These are phyloP conservation scores for Bombus huntii DNA, from an alignment of 1,140 invertebrate genomes.

Conservation along the genomic window DNA sequence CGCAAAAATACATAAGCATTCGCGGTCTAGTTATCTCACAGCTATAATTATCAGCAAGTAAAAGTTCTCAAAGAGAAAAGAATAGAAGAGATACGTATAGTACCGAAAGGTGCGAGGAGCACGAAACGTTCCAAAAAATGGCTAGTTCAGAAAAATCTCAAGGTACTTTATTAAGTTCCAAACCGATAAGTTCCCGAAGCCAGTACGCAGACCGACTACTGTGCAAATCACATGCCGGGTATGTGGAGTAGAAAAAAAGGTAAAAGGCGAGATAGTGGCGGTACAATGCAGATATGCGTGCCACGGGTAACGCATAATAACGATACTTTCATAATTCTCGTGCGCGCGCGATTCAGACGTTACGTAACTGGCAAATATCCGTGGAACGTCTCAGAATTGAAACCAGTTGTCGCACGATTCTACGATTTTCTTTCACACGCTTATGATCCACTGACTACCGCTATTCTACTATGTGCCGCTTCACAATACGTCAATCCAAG, in stretches of 20 bases:
- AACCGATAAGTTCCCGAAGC: not conserved
- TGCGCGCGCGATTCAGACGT: slow-evolving; percentile 48
- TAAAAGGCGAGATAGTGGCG: slow-evolving; percentile 21
- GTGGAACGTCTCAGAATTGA: slow-evolving; percentile 22
- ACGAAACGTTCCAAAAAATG: not conserved
- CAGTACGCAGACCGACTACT: not conserved
- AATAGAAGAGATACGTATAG: not conserved
- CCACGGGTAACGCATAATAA: slow-evolving; percentile 46
- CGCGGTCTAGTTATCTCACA: no score
- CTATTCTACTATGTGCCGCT: not conserved
- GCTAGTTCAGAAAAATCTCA: not conserved
- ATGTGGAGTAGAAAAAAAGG: slow-evolving; percentile 45
- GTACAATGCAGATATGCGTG: slow-evolving; percentile 47
- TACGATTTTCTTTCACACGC: not conserved
- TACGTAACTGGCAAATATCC: slow-evolving; percentile 42
- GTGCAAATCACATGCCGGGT: slow-evolving; percentile 50
- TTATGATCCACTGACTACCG: not conserved
- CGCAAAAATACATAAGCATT: no score
- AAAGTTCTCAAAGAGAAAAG: not conserved
- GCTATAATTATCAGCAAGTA: no score
- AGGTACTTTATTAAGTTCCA: not conserved
- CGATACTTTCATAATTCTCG: slow-evolving; percentile 65
- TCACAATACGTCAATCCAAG: not conserved
- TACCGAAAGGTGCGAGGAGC: not conserved
- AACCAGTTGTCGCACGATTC: not conserved